A percentile compares a stretch with the other conserved stretches of the same genome.
phyloP scores from a whole-genome alignment of 2,888 invertebrate genomes.

The Disparrhopalites patrizii region DNA sequence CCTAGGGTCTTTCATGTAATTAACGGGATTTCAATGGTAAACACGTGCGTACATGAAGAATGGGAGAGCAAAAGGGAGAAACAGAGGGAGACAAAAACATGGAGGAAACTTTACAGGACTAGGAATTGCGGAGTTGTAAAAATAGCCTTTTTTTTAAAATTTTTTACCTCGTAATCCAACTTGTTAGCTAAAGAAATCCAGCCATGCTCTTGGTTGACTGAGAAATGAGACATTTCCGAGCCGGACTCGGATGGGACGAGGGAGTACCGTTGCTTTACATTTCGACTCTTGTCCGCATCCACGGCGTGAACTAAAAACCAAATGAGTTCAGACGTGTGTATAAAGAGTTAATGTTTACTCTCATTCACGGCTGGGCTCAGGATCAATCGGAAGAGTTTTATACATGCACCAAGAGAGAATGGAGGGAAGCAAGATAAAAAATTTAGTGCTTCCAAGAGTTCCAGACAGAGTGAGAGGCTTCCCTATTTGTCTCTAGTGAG shows the following conservation, averaged over 20 bases:
- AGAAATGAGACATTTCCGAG: constrained; percentile 41
- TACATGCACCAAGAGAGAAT: neutral
- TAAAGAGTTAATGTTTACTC: constrained; percentile 1
- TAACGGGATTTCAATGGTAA: too few relatives aligned
- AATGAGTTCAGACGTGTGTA: neutral
- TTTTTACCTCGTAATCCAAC: constrained; percentile 46
- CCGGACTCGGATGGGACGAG: constrained; percentile 55
- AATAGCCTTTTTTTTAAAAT: too few relatives aligned
- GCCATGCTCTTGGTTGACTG: constrained; percentile 48
- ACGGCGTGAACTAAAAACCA: constrained; percentile 59
- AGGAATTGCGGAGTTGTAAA: too few relatives aligned
- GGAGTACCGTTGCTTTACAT: constrained; percentile 78
- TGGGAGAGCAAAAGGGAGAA: too few relatives aligned
- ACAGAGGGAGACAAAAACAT: neutral
- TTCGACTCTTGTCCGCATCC: constrained; percentile 72
- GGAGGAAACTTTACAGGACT: too few relatives aligned
- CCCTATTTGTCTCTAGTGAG: too few relatives aligned
- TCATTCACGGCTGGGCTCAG: neutral
- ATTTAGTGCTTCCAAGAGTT: neutral
- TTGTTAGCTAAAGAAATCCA: constrained; percentile 48
- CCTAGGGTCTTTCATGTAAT: too few relatives aligned
- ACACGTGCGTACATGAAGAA: too few relatives aligned
- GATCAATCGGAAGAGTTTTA: constrained; percentile 20
- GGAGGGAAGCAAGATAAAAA: constrained; percentile 1
- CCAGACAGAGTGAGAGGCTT: too few relatives aligned